These are phyloP conservation scores for Corythoichthys haematopterus DNA, from an alignment of 2,113 vertebrate genomes.

Conservation along the genomic window DNA sequence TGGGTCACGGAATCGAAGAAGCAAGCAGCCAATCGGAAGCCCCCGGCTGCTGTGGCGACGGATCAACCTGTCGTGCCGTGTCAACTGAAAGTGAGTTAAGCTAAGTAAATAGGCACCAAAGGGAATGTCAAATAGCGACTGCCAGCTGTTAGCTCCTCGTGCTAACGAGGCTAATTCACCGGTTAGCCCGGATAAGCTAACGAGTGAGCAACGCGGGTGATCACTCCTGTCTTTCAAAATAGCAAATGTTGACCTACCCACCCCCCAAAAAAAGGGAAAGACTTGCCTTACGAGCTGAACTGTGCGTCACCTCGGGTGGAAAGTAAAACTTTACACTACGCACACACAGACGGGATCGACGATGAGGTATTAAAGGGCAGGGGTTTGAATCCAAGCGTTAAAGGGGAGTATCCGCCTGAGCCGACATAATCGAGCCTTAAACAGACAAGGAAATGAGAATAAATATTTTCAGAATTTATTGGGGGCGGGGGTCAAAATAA, in stretches of 20 bases:
- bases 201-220: not conserved
- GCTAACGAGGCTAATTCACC: not conserved
- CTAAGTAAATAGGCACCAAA: not conserved
- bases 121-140: not conserved
- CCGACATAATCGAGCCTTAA: not conserved
- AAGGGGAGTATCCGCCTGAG: not conserved
- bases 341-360: not conserved
- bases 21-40: not conserved
- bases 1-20: too few relatives aligned
- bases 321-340: not conserved
- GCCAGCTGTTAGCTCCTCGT: not conserved
- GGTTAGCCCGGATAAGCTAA: slow-evolving; percentile 1
- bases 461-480: too few relatives aligned
- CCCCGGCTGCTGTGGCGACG: too few relatives aligned
- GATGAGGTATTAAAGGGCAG: not conserved
- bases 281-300: not conserved
- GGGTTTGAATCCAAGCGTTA: not conserved
- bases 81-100: not conserved
- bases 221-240: not conserved
- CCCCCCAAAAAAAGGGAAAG: not conserved
- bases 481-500: too few relatives aligned
- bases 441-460: too few relatives aligned
- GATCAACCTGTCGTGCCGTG: not conserved
- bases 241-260: too few relatives aligned
- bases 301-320: not conserved